phyloP scores from a whole-genome alignment of 2,113 vertebrate genomes.

The Jacana jacana region DNA sequence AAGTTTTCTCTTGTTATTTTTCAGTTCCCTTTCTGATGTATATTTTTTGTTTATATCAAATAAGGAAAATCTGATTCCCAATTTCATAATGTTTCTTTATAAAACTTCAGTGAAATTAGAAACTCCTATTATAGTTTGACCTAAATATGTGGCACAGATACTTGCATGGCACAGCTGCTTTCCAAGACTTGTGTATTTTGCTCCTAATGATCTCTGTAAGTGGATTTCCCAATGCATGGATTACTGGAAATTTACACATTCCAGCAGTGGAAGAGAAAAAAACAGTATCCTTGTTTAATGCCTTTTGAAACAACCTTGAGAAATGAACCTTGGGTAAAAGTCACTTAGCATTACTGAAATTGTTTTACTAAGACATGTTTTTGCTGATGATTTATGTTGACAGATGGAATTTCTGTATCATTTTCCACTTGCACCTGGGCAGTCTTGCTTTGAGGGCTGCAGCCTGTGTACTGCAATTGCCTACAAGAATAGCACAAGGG shows the following conservation, averaged over 20 bases:
- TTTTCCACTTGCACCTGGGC: not conserved
- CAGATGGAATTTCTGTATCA: not conserved
- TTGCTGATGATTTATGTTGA: not conserved
- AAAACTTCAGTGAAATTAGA: not conserved
- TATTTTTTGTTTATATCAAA: not conserved
- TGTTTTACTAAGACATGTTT: not conserved
- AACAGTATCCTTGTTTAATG: not conserved
- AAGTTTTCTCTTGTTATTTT: not conserved
- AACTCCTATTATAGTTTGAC: not conserved
- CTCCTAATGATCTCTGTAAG: not conserved
- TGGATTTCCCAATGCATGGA: not conserved
- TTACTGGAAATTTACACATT: not conserved
- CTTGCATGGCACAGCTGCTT: not conserved
- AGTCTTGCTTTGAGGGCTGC: not conserved
- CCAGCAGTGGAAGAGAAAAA: not conserved
- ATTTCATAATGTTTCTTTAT: not conserved
- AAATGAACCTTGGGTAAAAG: not conserved
- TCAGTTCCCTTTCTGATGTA: not conserved
- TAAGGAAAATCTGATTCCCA: not conserved
- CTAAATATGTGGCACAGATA: not conserved
- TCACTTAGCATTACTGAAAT: not conserved
- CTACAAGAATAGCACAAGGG: not conserved
- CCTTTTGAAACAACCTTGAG: not conserved
- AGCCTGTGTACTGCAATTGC: not conserved
- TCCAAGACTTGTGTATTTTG: not conserved